Base-by-base conservation (phyloP, 2,888 invertebrate species). In the Zelleria hepariella region DNA sequence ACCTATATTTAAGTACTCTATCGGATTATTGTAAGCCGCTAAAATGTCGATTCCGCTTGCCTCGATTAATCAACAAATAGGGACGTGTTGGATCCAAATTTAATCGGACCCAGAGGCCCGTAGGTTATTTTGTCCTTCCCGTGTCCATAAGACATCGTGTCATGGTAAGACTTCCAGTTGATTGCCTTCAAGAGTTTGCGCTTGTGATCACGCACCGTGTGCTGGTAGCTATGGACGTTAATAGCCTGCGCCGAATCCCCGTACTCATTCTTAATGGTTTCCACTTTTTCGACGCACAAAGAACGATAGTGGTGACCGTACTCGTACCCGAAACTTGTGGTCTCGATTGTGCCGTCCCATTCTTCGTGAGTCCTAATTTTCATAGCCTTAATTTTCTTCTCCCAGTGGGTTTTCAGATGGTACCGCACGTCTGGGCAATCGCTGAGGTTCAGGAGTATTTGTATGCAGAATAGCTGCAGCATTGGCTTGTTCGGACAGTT, bases 281-380 rank as follows among this genome's bases (percentile, higher is more conserved):
- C 80, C 1, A 77, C 68, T 0, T 63, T 64, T 60, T 87, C 84
- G 4, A 82, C 75, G 59, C 80, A 80, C 78, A 80, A 77, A 0
- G 82, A 81, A 56, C 84, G 74, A 48, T 84, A 86, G 51, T 83
- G 80, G 60, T 84, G 82, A 0, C 83, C 87, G 0, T 74, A 77
- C 59, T 81, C 76, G 0, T 80, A 62, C 0, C 80, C 78, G 57
- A 73, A 80, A 2, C 67, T 75, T 0, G 77, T 77, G 0, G 77
- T 75, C 47, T 82, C 82, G 0, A 74, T 67, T 0, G 81, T 82
- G 0, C 86, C 87, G 42, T 82, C 78, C 82, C 86, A 88, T 27
- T 78, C 67, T 58, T 86, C 85, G 26, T 80, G 74, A 0, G 71
- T 74, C 27, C 78, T 70, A 6, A 87, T 75, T 1, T 60, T 69